Conservation (phyloP, 2,113 vertebrate genomes). For the Xiphias gladius region DNA sequence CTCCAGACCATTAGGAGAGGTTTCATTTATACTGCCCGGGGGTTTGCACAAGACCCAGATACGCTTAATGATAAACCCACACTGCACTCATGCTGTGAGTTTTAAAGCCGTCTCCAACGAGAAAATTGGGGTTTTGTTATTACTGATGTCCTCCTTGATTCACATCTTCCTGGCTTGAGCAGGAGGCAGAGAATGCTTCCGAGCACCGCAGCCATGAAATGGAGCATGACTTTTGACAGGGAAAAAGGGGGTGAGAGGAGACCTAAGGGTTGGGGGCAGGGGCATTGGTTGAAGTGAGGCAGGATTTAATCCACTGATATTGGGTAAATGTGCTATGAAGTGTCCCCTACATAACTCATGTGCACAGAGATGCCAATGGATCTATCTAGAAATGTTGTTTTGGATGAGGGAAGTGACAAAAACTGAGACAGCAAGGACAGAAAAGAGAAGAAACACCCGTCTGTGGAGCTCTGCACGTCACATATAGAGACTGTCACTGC, state of each 20-base stretch:
- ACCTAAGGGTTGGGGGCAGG: conserved; percentile 35
- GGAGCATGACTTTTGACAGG: conserved; percentile 65
- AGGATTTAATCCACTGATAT: conserved; percentile 55
- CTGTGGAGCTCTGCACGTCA: conserved; percentile 35
- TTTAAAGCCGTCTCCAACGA: conserved; percentile 55
- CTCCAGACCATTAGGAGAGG: conserved; percentile 71
- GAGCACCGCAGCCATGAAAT: conserved; percentile 55
- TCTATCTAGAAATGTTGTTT: conserved; percentile 54
- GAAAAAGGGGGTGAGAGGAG: conserved; percentile 44
- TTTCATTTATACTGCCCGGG: conserved; percentile 73
- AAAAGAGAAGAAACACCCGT: conserved; percentile 35
- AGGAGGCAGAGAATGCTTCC: conserved; percentile 31
- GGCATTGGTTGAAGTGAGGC: conserved; percentile 33
- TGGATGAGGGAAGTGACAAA: conserved; percentile 42
- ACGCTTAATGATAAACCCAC: conserved; percentile 69
- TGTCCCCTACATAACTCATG: conserved; percentile 54
- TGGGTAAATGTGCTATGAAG: conserved; percentile 73
- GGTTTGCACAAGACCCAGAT: conserved; percentile 74
- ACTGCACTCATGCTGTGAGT: conserved; percentile 67
- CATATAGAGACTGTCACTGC: conserved; percentile 25
- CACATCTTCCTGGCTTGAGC: conserved; percentile 28
- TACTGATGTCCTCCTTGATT: conserved; percentile 65
- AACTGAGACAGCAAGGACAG: conserved; percentile 26
- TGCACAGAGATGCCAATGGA: conserved; percentile 61
- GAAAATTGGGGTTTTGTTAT: conserved; percentile 72